Evolutionary conservation across 1,140 invertebrate species (phyloP), one percentile per base, ranked within the genome.

Genomic region (Euschistus heros): DNA sequence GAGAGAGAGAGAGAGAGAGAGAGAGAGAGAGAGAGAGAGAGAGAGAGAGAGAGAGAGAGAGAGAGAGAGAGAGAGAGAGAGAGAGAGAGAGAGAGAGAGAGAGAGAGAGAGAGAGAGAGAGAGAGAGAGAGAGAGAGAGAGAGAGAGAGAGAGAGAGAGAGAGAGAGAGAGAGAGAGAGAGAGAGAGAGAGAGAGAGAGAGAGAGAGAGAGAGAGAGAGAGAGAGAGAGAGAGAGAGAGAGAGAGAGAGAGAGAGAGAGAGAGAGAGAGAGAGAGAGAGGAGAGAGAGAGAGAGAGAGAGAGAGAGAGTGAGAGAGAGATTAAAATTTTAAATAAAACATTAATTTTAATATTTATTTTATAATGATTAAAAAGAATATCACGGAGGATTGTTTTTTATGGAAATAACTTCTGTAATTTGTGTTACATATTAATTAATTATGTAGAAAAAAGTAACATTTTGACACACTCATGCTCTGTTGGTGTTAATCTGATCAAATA

Each of bases 281-380:
- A 44, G 42, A 44, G 42, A 17, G 17, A 17, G 17, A 17, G 17
- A 17, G 42, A 44, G 42, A 44, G 42, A 44, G 42, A 44, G 42
- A 44, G 42, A 44, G 42, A 44, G 42, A 44, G 42, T 44, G 42
- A 44, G 42, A 44, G 42, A 44, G 42, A 44, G 42, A 44, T 44
- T 44, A 7, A 44, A 44, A 7, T 60, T 17, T 64, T 80, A 73
- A 50, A 60, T n/a, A n/a, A n/a, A n/a, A n/a, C n/a, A n/a, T n/a
- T n/a, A n/a, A n/a, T n/a, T n/a, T n/a, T n/a, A n/a, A n/a, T n/a
- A n/a, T n/a, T n/a, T n/a, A n/a, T n/a, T n/a, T n/a, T n/a, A n/a
- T n/a, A n/a, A n/a, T n/a, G n/a, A n/a, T n/a, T n/a, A n/a, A n/a
- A n/a, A n/a, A n/a, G n/a, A n/a, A n/a, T n/a, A n/a, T n/a, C n/a